phyloP scores from a whole-genome alignment of 2,888 invertebrate genomes.

The Zele albiditarsus region DNA sequence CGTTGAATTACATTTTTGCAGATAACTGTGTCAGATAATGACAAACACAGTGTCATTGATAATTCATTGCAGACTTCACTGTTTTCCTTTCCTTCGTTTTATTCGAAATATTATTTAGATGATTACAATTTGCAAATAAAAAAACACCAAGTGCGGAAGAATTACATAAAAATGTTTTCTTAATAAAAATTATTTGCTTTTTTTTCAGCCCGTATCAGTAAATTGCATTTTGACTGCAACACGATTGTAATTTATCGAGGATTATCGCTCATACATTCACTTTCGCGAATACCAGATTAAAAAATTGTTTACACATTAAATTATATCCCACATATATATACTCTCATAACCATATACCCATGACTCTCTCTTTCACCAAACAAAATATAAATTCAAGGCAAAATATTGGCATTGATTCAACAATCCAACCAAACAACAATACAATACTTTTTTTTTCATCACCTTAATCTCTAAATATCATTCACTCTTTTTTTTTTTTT shows the following conservation, averaged over 20 bases:
- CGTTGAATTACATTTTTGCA: too few relatives aligned
- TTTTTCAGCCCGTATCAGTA: not conserved
- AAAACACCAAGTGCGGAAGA: too few relatives aligned
- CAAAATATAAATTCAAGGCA: not conserved
- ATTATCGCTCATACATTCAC: not conserved
- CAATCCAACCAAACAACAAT: not conserved
- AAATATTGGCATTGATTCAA: conserved; percentile 1
- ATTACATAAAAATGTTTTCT: too few relatives aligned
- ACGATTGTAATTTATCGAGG: not conserved
- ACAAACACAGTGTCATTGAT: too few relatives aligned
- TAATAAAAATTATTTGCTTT: too few relatives aligned
- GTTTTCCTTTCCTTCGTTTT: too few relatives aligned
- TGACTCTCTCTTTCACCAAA: not conserved
- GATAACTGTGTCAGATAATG: too few relatives aligned
- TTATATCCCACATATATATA: not conserved
- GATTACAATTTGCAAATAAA: too few relatives aligned
- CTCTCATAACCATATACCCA: too few relatives aligned
- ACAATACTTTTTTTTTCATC: not conserved
- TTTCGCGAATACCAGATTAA: not conserved
- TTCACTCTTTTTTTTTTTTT: too few relatives aligned
- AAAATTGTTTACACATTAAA: not conserved
- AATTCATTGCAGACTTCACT: too few relatives aligned
- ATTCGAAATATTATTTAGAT: too few relatives aligned
- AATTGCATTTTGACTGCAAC: not conserved
- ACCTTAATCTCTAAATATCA: not conserved